phyloP scores from a whole-genome alignment of 23 tunicate species.

The Botrylloides violaceus region DNA sequence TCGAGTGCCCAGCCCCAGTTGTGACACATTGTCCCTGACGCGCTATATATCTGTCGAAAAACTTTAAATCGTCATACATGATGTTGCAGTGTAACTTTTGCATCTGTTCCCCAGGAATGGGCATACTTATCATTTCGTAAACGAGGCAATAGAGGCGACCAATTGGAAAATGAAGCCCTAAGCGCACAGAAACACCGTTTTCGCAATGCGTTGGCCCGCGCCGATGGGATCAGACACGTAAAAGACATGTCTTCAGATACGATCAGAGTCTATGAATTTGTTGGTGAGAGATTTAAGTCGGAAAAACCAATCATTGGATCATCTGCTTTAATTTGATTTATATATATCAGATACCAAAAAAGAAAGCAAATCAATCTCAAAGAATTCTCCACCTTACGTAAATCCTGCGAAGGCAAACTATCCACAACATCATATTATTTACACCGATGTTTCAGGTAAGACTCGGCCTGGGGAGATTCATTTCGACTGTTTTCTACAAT shows the following conservation, averaged over 20 bases:
- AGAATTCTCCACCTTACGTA: neutral
- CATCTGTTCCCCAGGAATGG: constrained; percentile 60
- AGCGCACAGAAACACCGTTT: constrained; percentile 79
- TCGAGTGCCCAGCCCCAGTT: too few relatives aligned
- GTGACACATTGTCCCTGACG: too few relatives aligned
- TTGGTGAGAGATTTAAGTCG: too few relatives aligned
- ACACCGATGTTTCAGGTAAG: neutral
- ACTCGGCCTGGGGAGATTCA: too few relatives aligned
- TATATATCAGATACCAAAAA: neutral
- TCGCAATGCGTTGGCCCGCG: constrained; percentile 66
- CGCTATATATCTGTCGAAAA: too few relatives aligned
- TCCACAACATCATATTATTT: neutral
- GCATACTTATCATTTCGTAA: constrained; percentile 44
- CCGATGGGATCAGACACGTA: constrained; percentile 40
- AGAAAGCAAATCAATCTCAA: neutral
- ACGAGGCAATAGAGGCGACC: constrained; percentile 40
- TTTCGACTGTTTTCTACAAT: too few relatives aligned
- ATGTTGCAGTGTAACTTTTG: too few relatives aligned
- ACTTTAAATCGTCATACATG: too few relatives aligned
- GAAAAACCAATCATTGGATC: too few relatives aligned
- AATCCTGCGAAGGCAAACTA: neutral
- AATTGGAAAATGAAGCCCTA: constrained; percentile 46
- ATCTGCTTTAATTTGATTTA: too few relatives aligned
- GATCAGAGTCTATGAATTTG: constrained; percentile 50
- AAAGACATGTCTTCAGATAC: constrained; percentile 37